Evolutionary conservation across 1,140 invertebrate species (phyloP).

Genomic region (Teleogryllus occipitalis): DNA sequence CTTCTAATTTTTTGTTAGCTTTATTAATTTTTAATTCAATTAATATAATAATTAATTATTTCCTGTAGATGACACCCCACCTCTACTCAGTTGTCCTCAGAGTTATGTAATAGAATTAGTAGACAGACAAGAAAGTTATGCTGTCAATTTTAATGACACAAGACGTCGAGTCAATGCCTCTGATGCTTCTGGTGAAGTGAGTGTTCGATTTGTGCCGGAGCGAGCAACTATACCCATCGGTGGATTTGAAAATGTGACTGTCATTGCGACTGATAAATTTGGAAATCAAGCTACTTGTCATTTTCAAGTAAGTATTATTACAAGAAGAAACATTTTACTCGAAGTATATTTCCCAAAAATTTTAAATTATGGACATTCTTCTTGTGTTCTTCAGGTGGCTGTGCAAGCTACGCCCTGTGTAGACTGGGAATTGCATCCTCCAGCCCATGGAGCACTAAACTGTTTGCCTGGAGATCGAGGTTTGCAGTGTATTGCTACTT

Average conservation of each 20-base stretch:
- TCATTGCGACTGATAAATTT: constrained; percentile 77
- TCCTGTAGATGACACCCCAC: constrained; percentile 75
- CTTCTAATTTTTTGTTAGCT: neutral
- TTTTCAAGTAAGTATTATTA: constrained; percentile 66
- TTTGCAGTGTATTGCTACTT: constrained; percentile 82
- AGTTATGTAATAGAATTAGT: constrained; percentile 90
- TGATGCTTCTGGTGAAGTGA: constrained; percentile 83
- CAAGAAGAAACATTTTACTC: too few species aligned
- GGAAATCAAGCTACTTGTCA: constrained; percentile 85
- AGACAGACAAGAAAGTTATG: constrained; percentile 81
- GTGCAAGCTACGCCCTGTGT: constrained; percentile 90
- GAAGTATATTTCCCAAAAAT: too few species aligned
- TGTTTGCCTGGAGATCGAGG: constrained; percentile 74
- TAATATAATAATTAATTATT: neutral
- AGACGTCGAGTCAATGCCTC: constrained; percentile 74
- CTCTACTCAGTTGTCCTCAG: constrained; percentile 87
- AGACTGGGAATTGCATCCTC: constrained; percentile 83
- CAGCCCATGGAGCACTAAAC: constrained; percentile 79
- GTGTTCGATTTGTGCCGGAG: constrained; percentile 73
- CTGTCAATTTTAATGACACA: constrained; percentile 89
- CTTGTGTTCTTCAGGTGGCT: constrained; percentile 47
- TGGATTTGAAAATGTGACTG: constrained; percentile 90
- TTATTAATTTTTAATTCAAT: neutral
- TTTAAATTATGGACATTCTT: neutral
- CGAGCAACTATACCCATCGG: constrained; percentile 79